Base-by-base conservation (phyloP, 2,113 vertebrate genomes). In the Neotoma lepida region DNA sequence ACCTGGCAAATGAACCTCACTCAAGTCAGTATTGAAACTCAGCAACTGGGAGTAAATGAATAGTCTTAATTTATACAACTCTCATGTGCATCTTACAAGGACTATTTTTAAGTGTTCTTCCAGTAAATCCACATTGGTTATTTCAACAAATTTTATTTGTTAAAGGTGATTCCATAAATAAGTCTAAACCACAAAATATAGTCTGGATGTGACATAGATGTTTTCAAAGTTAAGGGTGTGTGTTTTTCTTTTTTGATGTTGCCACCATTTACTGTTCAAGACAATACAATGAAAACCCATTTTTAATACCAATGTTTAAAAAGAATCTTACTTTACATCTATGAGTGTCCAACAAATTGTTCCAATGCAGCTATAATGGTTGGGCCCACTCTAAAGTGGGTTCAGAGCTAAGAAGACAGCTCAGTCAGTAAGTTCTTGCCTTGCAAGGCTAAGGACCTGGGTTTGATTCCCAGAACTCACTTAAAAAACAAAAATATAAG, bases 121-220 rank as follows among this genome's bases (percentile, higher is more conserved):
- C 9, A 88, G 74, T 73, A 94, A 85, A 78, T 41, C 26, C 30
- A 86, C 7, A 80, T 12, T n/a, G 6, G 15, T 87, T 94, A 84
- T 51, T 94, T 39, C 3, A 87, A 85, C 30, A 86, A 17, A 88
- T 86, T 54, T 44, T 30, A 51, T 58, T 6, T 92, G 13, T 76
- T n/a, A 35, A 87, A 93, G 24, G 28, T 28, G 90, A 89, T 81
- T 84, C 22, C 14, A 87, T 24, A 94, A 85, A 46, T 46, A 84
- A 92, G 51, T 78, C 30, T 28, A 28, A 63, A 63, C 26, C 61
- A 63, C 26, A 63, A 63, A 63, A 63, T 63, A 63, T 30, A 63
- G 61, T 28, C 61, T 9, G 10, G 12, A 22, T 88, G 14, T 58
- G 41, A 4, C 54, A 89, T 4, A 10, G 18, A 28, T 89, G 33